Conservation (phyloP, 2,888 invertebrate species). For the Polyploca ridens region DNA sequence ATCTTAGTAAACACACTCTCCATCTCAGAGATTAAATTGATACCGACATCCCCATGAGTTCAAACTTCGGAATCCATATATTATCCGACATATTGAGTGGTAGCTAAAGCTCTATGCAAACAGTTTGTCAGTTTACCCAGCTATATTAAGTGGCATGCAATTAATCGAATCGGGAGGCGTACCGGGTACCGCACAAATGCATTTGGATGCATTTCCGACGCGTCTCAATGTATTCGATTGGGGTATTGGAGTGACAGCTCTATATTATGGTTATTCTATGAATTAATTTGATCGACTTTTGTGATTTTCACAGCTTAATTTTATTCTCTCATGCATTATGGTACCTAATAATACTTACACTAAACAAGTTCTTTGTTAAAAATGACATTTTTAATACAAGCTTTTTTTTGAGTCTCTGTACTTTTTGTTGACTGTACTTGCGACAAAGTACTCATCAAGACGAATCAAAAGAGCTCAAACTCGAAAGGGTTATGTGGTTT, state of each 20-base stretch:
- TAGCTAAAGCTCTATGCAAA: not conserved
- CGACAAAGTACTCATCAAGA: no score
- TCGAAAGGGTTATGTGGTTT: no score
- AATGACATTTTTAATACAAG: no score
- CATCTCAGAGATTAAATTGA: not conserved
- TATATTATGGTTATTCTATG: not conserved
- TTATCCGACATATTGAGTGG: not conserved
- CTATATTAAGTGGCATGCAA: conserved; percentile 26
- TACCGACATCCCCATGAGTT: not conserved
- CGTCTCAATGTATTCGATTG: conserved; percentile 12
- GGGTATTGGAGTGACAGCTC: not conserved
- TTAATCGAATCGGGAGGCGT: conserved; percentile 28
- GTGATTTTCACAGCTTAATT: not conserved
- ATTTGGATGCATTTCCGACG: conserved; percentile 31
- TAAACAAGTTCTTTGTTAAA: no score
- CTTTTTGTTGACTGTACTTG: no score
- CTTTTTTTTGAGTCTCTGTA: no score
- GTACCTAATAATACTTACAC: not conserved
- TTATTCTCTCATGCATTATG: no score
- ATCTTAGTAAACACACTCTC: no score
- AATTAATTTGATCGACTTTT: not conserved
- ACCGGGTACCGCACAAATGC: conserved; percentile 29
- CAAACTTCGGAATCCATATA: not conserved
- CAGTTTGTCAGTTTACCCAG: conserved; percentile 17
- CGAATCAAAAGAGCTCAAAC: no score